A percentile compares a stretch with the other conserved stretches of the same genome.
phyloP scores from a whole-genome alignment of 2,113 vertebrate species.

The Leptodactylus fuscus region DNA sequence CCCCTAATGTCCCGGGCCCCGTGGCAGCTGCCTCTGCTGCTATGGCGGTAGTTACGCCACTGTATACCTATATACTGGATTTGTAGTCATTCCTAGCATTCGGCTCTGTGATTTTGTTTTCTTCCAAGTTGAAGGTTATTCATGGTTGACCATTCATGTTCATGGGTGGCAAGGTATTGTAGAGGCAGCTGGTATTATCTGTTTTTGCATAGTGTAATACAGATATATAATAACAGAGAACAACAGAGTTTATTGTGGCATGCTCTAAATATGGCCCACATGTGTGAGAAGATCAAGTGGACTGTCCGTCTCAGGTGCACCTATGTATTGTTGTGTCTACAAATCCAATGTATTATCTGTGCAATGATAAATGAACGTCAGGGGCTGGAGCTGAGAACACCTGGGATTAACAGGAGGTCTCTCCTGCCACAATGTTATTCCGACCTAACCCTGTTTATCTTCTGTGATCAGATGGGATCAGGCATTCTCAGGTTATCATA shows the following conservation, averaged over 20 bases:
- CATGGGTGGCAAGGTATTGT: background rate
- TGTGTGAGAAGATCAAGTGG: background rate
- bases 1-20: too few relatives aligned
- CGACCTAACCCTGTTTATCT: constrained; percentile 41
- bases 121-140: background rate
- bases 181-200: background rate
- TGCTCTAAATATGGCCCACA: background rate
- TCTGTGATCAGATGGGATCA: constrained; percentile 38
- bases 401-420: constrained; percentile 31
- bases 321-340: constrained; percentile 8
- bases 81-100: too few relatives aligned
- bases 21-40: too few relatives aligned
- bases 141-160: background rate
- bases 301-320: background rate
- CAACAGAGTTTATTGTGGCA: background rate
- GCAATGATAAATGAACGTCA: constrained; percentile 4
- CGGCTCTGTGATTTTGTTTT: too few relatives aligned
- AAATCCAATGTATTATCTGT: background rate
- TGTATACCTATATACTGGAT: too few relatives aligned
- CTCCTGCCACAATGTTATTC: constrained; percentile 28
- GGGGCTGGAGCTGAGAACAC: background rate
- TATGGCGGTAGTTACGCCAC: too few relatives aligned
- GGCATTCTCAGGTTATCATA: constrained; percentile 32
- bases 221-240: background rate
- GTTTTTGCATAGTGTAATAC: background rate